Conservation (phyloP, 1,140 invertebrate genomes). For the Zaprionus africanus region DNA sequence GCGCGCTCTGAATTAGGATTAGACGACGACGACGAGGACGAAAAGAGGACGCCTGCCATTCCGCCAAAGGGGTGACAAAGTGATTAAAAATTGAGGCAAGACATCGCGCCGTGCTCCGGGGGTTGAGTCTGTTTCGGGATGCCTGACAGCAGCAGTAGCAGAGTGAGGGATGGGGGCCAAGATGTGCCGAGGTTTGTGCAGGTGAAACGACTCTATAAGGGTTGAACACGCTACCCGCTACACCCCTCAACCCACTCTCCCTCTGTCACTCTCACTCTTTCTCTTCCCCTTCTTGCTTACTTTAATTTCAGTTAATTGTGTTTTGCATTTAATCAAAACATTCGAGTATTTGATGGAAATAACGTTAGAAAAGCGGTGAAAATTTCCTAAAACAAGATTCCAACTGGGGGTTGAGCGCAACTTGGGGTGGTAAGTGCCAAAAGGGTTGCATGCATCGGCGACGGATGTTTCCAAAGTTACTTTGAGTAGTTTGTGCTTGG, state of each 20-base stretch:
- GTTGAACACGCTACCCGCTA: constrained; percentile 55
- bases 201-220: constrained; percentile 64
- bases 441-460: constrained; percentile 30
- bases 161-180: constrained; percentile 26
- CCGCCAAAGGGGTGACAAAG: constrained; percentile 72
- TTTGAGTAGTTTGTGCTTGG: constrained; percentile 45
- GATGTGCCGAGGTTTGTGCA: constrained; percentile 55
- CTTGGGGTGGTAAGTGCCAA: constrained; percentile 35
- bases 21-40: constrained; percentile 9
- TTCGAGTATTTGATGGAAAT: constrained; percentile 76
- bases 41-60: constrained; percentile 12
- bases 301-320: constrained; percentile 83
- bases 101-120: constrained; percentile 9
- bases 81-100: constrained; percentile 77
- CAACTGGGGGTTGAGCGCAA: constrained; percentile 40
- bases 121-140: constrained; percentile 26
- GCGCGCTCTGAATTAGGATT: constrained; percentile 53
- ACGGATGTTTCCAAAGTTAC: constrained; percentile 41
- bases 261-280: neutral
- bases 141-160: neutral
- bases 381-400: constrained; percentile 44
- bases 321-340: constrained; percentile 71
- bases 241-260: neutral
- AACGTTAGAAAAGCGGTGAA: constrained; percentile 71
- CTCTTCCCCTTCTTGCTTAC: constrained; percentile 50